phyloP scores from a whole-genome alignment of 2,797 vertebrate genomes.

The Coccyzus lansbergi region DNA sequence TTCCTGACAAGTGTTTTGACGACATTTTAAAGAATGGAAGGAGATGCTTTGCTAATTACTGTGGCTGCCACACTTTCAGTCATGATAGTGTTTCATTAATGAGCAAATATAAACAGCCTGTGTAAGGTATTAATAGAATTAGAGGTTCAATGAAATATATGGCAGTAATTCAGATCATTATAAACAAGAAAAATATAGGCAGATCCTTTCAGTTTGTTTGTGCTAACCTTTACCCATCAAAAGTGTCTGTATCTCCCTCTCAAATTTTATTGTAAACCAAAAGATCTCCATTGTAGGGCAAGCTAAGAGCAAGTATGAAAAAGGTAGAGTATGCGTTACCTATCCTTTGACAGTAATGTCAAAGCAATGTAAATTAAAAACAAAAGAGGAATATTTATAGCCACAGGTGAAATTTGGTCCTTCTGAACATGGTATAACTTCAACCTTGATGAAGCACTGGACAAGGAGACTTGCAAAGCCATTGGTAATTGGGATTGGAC shows the following conservation, averaged over 20 bases:
- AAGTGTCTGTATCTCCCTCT: not conserved
- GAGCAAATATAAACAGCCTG: constrained; percentile 76
- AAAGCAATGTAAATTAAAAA: not conserved
- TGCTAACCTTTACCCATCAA: not conserved
- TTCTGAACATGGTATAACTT: not conserved
- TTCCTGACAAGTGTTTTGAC: constrained; percentile 82
- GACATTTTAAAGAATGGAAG: constrained; percentile 80
- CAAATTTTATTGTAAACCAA: not conserved
- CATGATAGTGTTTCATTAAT: constrained; percentile 78
- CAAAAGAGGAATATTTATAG: not conserved
- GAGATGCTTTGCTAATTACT: constrained; percentile 79
- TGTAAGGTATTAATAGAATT: constrained; percentile 71
- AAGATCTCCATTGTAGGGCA: not conserved
- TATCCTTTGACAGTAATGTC: not conserved
- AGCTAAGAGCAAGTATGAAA: not conserved
- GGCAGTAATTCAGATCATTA: not conserved
- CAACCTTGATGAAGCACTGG: not conserved
- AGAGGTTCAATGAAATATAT: constrained; percentile 30
- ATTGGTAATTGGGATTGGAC: not conserved
- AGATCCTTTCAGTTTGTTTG: not conserved
- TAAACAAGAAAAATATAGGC: not conserved
- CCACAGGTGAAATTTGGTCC: not conserved
- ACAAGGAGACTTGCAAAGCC: not conserved
- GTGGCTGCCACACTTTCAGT: constrained; percentile 69
- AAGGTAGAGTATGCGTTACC: not conserved